Evolutionary conservation across 2,113 vertebrate species (phyloP).

Genomic region (Lepus timidus): DNA sequence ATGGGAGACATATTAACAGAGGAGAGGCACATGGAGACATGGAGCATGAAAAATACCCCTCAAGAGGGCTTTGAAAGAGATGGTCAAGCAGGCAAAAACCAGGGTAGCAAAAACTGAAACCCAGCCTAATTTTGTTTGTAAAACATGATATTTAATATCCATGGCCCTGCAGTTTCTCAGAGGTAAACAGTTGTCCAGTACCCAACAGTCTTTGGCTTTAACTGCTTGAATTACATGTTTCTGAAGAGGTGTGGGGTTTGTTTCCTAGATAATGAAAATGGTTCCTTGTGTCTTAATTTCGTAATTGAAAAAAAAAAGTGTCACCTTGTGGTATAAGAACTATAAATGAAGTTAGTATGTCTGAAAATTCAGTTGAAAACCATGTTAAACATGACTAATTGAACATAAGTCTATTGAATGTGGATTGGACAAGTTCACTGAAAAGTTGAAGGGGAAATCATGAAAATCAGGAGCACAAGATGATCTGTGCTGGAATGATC

Average conservation of each 20-base stretch:
- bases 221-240: neutral
- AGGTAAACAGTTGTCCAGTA: neutral
- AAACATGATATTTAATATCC: neutral
- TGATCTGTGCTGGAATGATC: neutral
- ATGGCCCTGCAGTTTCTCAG: neutral
- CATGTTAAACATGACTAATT: neutral
- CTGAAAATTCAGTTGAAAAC: constrained; percentile 11
- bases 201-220: neutral
- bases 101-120: neutral
- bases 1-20: neutral
- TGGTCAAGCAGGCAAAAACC: neutral
- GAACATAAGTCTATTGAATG: neutral
- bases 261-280: neutral
- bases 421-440: neutral
- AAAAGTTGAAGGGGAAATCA: neutral
- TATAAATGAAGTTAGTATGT: neutral
- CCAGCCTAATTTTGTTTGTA: neutral
- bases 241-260: neutral
- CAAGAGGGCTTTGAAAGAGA: neutral
- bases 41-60: fast-evolving
- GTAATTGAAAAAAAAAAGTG: neutral
- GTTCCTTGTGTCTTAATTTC: neutral
- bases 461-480: neutral
- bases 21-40: fast-evolving
- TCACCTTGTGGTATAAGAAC: neutral